Evolutionary conservation across 2,888 invertebrate species (phyloP), one percentile per base, ranked within the genome.

Genomic region (Dexiosoma caninum): DNA sequence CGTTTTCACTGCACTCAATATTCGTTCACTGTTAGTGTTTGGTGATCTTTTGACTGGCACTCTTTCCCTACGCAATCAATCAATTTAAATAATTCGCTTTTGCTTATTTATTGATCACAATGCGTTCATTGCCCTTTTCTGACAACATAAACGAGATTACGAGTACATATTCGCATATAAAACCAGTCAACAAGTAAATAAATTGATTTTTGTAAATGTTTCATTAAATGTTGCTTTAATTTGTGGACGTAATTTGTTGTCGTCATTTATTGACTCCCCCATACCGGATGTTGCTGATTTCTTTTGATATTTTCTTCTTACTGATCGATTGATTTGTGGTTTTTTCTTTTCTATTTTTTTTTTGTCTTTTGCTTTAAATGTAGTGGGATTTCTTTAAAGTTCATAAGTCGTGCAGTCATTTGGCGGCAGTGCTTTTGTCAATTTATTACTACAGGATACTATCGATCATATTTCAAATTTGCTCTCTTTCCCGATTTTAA

Each of bases 371-470:
- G 4, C 6, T 5, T 27, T 6, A 27, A 27, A 44, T 40, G 19
- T 49, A 74, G 66, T 67, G 74, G 71, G 70, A 75, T 81, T 81
- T 55, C 7, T 59, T 27, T 27, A 55, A 21, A 53, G 35, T 30
- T 19, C 40, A 55, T 23, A 53, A 59, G 12, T 59, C 14, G 42
- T 37, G 35, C 55, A 42, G 42, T 37, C 42, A 42, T 66, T 79
- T 62, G 79, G 75, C 82, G 83, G 83, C 70, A 72, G 59, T 64
- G 27, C 57, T 57, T 86, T 87, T 87, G 85, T 85, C 86, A 81
- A 89, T 88, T 86, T 85, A 86, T 85, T 85, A 84, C 84, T 66
- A 76, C 87, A 87, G 89, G 89, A 89, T 89, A 88, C 87, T 85
- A 87, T 89, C 87, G 86, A 88, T 88, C 88, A 87, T 86, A 85